Evolutionary conservation across 2,797 vertebrate genomes (phyloP), one percentile per base, ranked within the genome.

Genomic region (Austrolebias charrua): DNA sequence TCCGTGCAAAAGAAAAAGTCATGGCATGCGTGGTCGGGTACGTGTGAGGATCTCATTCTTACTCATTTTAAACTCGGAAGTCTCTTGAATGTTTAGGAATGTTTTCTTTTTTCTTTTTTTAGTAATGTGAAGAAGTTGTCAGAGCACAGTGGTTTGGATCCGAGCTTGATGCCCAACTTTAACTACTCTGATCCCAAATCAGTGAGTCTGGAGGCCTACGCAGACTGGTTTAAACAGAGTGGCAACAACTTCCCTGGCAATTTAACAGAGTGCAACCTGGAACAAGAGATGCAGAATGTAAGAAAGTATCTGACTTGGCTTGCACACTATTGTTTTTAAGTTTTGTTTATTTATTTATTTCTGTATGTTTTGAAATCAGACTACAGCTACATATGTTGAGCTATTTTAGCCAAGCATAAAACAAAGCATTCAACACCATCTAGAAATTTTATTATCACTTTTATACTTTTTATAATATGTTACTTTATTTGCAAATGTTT

Each of bases 221-320:
- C 55, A 0, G 0, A 5, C 45, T 93, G 92, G 92, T 91, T 90
- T 35, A 7, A 44, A 12, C 0, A 14, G 9, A 0, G 63, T 11
- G 67, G 74, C 0, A 3, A 12, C 0, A 1, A 4, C 0, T 1
- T 87, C 15, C 45, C 63, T 4, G 71, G 66, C 1, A 90, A 85
- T 66, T 53, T 93, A 20, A 90, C 87, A 0, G 69, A 71, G 33
- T 94, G 92, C 51, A 75, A 86, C 64, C 59, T 89, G 77, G 90
- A 91, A 64, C 51, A 74, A 0, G 90, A 91, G 66, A 91, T 94
- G 91, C 84, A 85, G 59, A 83, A 87, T 82, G 93, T 92, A 63
- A 55, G 50, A 51, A n/a, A 24, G 8, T 43, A 6, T 14, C 15
- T 15, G 2, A 2, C 24, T n/a, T n/a, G n/a, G n/a, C 24, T 3